Base-by-base conservation (phyloP, 2,888 invertebrate genomes). In the Eupsilia transversa region DNA sequence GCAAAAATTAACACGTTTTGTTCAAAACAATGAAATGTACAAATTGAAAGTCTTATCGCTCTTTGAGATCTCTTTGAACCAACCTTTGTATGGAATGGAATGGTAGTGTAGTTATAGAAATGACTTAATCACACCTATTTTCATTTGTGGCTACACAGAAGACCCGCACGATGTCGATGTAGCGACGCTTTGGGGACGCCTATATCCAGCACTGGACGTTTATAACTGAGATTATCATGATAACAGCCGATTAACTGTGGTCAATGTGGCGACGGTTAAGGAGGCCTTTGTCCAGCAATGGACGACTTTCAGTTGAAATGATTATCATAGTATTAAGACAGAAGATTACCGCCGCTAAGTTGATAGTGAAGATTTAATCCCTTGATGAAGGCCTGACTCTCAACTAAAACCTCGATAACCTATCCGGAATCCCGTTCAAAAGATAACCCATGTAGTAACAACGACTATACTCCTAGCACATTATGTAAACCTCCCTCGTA, bases 401-500 rank as follows among this genome's bases (percentile, higher is more conserved):
- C 3, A 20, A 30, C 14, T 27, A 9, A n/a, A 1, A 33, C 12
- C 56, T 41, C 33, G 1, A 1, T 27, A 65, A 59, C 52, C 46
- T 17, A 74, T 33, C 30, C 9, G 20, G 9, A 9, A 65, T 65
- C 60, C 33, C 14, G 27, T 49, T 33, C 38, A 41, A 41, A 35
- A 72, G 20, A 27, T 49, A 46, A 41, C 14, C 33, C 70, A 70
- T 52, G n/a, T 41, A 38, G 3, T n/a, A 20, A 65, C 57, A 17
- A 59, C 56, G 6, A 35, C 52, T 66, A 38, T 68, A n/a, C 59
- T 56, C 52, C 66, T 59, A 41, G 52, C 17, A 64, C 30, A 65
- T 80, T 81, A 72, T 72, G 57, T 75, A 73, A 75, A 70, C 59
- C 27, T 57, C 52, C 33, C 57, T 60, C 57, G 38, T 66, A 80